These are phyloP conservation scores for Ophion slaviceki DNA, from an alignment of 2,888 invertebrate species.

Conservation along the genomic window DNA sequence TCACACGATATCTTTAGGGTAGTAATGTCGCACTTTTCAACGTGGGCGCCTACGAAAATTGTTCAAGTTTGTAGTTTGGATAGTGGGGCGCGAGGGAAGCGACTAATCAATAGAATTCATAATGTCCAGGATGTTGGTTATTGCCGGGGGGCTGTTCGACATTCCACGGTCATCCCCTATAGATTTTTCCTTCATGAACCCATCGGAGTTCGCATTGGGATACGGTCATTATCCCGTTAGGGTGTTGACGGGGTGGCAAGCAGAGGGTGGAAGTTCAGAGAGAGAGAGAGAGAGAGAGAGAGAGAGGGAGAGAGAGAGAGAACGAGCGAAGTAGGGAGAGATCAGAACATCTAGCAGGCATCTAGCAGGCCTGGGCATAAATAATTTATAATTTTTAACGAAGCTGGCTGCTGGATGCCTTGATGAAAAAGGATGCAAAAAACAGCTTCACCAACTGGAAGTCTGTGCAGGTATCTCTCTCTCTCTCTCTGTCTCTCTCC, in stretches of 20 bases:
- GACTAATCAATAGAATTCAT: conserved; percentile 5
- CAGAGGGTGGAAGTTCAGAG: background rate
- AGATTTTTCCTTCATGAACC: conserved; percentile 31
- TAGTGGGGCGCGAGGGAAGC: too few relatives aligned
- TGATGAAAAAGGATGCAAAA: conserved; percentile 36
- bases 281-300: background rate
- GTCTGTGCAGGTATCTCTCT: conserved; percentile 3
- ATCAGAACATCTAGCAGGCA: conserved; percentile 21
- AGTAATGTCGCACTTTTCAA: background rate
- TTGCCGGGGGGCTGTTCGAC: conserved; percentile 14
- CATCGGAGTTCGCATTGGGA: conserved; percentile 15
- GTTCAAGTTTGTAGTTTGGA: background rate
- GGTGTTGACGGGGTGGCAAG: conserved; percentile 9
- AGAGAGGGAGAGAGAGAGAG: background rate
- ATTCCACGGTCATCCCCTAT: conserved; percentile 5
- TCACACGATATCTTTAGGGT: background rate
- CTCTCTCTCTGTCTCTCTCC: background rate
- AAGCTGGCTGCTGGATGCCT: conserved; percentile 31
- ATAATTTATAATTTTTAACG: conserved; percentile 65
- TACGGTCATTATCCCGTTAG: conserved; percentile 49
- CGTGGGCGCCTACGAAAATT: background rate
- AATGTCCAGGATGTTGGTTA: conserved; percentile 2
- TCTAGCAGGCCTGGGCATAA: conserved; percentile 38
- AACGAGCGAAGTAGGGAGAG: background rate
- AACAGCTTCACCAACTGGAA: conserved; percentile 35